Evolutionary conservation across 2,113 vertebrate species (phyloP).

Genomic region (Crotalus viridis): DNA sequence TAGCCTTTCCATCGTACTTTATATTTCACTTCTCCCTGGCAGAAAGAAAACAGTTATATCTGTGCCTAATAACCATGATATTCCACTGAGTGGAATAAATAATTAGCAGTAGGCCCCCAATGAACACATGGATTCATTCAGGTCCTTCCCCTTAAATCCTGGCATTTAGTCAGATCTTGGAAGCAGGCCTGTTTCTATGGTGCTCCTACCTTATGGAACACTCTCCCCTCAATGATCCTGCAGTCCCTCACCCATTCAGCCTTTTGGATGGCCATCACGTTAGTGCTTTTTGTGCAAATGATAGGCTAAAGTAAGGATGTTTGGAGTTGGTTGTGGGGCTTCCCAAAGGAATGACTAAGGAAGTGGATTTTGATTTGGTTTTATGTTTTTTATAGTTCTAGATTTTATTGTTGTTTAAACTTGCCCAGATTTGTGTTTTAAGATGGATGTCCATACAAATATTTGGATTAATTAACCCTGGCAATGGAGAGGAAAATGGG

Average conservation of each 20-base stretch:
- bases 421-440: neutral
- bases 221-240: neutral
- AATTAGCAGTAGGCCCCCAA: neutral
- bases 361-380: neutral
- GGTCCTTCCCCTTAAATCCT: neutral
- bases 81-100: neutral
- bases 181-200: neutral
- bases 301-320: neutral
- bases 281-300: neutral
- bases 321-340: neutral
- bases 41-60: constrained; percentile 7
- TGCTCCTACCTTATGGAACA: neutral
- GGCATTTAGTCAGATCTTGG: neutral
- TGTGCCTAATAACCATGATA: neutral
- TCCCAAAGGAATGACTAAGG: neutral
- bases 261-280: neutral
- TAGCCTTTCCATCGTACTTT: constrained; percentile 98
- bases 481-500: neutral
- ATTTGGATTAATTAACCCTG: neutral
- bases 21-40: constrained; percentile 87
- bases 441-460: neutral
- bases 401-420: neutral
- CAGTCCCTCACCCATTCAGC: neutral
- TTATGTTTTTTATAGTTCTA: neutral
- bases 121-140: neutral